Evolutionary conservation across 2,888 invertebrate genomes (phyloP), one percentile per base, ranked within the genome.

Genomic region (Amorpha juglandis): DNA sequence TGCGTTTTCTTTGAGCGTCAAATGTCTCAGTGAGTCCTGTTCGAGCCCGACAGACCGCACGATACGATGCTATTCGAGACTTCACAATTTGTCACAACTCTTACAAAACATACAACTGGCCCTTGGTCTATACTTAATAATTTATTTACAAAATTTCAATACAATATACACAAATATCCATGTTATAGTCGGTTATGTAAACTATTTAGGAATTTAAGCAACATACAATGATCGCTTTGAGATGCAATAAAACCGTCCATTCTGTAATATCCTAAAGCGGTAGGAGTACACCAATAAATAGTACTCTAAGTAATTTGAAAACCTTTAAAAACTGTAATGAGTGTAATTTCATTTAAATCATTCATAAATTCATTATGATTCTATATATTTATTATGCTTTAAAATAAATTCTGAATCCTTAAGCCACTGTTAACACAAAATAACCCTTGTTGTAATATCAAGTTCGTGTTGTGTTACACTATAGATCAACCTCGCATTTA

Each of bases 101-200:
- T 38, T 42, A 16, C 6, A 58, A 42, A 38, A 58, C 19, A 58
- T 58, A 19, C 38, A 58, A 58, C 58, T 58, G 58, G 58, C 58
- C 55, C 16, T 42, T 42, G 38, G 19, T 42, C 38, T 7, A 58
- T 58, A 42, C 11, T 38, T 58, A 42, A 9, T 38, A 53, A 50
- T 53, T 11, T 58, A 38, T 58, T 58, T 58, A 58, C 58, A 58
- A 58, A 3, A 38, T 16, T 27, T 52, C 12, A 12, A 58, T 12
- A 12, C 8, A 12, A 58, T 12, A 12, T 2, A 8, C 0, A 58
- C 8, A n/a, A n/a, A 38, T 38, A 35, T 33, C 12, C 12, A 55
- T n/a, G 16, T 35, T n/a, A n/a, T 35, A 55, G 16, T 58, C 38
- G 6, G 42, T 12, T 12, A 6, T 38, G 16, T 21, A 42, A 19